Percentiles rank a stretch among this genome's conserved stretches.
phyloP scores from a whole-genome alignment of 2,888 invertebrate genomes.

The Eupithecia vulgata region DNA sequence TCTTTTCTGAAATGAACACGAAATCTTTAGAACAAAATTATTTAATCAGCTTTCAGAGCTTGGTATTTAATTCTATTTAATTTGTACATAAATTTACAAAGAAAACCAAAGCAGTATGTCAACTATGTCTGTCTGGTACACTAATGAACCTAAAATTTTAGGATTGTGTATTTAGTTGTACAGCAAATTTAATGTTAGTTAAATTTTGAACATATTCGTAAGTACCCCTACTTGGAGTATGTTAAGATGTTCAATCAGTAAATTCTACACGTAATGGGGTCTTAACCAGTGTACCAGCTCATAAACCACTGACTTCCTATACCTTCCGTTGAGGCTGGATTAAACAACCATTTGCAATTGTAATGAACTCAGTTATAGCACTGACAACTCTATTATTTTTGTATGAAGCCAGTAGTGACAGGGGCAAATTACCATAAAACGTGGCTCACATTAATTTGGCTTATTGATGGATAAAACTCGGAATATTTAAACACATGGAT shows the following conservation, averaged over 20 bases:
- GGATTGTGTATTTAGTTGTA: too few relatives aligned
- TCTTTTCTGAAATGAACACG: not conserved
- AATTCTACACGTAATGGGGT: not conserved
- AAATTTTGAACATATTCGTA: not conserved
- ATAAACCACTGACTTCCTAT: constrained; percentile 46
- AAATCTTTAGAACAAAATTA: not conserved
- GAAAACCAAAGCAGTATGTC: not conserved
- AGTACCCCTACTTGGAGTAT: not conserved
- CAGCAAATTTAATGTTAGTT: too few relatives aligned
- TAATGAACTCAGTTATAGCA: constrained; percentile 60
- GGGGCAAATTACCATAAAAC: constrained; percentile 62
- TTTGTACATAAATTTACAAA: not conserved
- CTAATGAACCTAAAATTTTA: too few relatives aligned
- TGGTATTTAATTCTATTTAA: not conserved
- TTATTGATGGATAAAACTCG: constrained; percentile 56
- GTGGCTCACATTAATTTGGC: constrained; percentile 65
- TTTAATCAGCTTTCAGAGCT: not conserved
- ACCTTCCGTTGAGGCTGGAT: constrained; percentile 47
- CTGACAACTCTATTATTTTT: constrained; percentile 69
- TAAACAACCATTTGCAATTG: constrained; percentile 59
- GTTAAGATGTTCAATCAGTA: not conserved
- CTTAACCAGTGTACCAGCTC: not conserved
- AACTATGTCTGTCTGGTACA: too few relatives aligned
- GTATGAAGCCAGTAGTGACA: constrained; percentile 55
- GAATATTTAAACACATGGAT: constrained; percentile 35